Percentiles rank a stretch among this genome's conserved stretches.
These are phyloP conservation scores for Zhengitettix transpicula DNA, from an alignment of 2,888 invertebrate species.

Conservation along the genomic window DNA sequence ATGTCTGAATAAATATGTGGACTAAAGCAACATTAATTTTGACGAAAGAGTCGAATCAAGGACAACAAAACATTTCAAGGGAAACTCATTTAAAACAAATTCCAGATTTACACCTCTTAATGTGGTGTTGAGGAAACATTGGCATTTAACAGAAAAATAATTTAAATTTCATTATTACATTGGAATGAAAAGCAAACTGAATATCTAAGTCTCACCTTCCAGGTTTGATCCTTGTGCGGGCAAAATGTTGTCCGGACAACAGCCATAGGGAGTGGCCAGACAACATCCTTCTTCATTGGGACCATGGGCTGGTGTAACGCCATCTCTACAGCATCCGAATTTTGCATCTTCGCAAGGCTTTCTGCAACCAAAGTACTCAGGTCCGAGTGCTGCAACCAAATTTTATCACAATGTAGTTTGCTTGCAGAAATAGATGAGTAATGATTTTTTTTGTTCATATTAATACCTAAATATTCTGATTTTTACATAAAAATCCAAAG, in stretches of 20 bases:
- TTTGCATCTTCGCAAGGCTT: constrained; percentile 46
- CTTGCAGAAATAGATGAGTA: too few species aligned
- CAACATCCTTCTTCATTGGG: constrained; percentile 70
- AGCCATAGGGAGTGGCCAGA: constrained; percentile 54
- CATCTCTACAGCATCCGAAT: constrained; percentile 80
- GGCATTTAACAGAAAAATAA: background rate
- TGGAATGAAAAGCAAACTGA: background rate
- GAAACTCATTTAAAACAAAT: too few species aligned
- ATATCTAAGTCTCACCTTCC: constrained; percentile 32
- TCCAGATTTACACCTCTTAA: too few species aligned
- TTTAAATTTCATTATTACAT: background rate
- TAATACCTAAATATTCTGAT: too few species aligned
- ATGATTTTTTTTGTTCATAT: too few species aligned
- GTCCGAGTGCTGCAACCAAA: constrained; percentile 39
- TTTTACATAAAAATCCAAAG: too few species aligned
- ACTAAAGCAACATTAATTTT: too few species aligned
- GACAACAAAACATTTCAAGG: too few species aligned
- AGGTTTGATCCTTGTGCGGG: constrained; percentile 63
- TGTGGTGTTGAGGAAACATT: too few species aligned
- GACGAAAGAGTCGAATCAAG: too few species aligned
- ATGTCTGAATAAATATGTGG: too few species aligned
- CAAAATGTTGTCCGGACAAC: constrained; percentile 77
- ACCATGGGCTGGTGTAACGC: constrained; percentile 70
- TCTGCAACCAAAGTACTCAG: constrained; percentile 56
- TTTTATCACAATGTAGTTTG: background rate